Conservation (phyloP, 2,797 vertebrate species). For the Columba guinea region DNA sequence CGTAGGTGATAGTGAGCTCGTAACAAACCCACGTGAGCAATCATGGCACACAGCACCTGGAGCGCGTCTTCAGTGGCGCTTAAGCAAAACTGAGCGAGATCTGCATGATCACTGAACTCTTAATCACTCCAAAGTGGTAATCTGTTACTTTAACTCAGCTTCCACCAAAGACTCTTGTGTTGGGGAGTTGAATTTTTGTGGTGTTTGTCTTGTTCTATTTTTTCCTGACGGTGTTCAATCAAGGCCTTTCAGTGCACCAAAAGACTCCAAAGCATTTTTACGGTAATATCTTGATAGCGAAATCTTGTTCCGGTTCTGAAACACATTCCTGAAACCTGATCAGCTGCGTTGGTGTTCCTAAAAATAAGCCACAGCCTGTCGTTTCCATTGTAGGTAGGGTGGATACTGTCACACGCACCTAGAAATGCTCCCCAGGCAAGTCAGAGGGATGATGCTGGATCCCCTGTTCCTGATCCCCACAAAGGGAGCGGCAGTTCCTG, state of each 20-base stretch:
- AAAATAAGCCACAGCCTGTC: not conserved
- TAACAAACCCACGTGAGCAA: not conserved
- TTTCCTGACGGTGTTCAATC: conserved; percentile 5
- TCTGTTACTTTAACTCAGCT: conserved; percentile 47
- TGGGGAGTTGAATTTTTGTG: conserved; percentile 21
- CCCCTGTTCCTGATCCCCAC: not conserved
- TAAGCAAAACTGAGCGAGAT: not conserved
- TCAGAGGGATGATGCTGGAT: not conserved
- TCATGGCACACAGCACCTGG: rapidly evolving
- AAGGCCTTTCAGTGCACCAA: conserved; percentile 8
- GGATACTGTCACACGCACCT: not conserved
- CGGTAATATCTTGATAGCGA: not conserved
- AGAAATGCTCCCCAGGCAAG: not conserved
- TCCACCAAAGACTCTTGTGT: conserved; percentile 67
- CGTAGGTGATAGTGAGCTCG: rapidly evolving
- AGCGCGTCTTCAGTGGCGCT: not conserved
- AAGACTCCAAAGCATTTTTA: conserved; percentile 47
- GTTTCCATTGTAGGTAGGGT: not conserved
- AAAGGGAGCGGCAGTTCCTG: not conserved
- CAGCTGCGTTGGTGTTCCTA: not conserved
- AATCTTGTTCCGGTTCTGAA: conserved; percentile 13
- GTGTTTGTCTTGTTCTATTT: not conserved
- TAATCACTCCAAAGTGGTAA: conserved; percentile 21
- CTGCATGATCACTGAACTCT: not conserved
- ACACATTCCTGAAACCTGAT: conserved; percentile 11